Evolutionary conservation across 1,140 invertebrate genomes (phyloP), one percentile per base, ranked within the genome.

Genomic region (Drosophila rufa): DNA sequence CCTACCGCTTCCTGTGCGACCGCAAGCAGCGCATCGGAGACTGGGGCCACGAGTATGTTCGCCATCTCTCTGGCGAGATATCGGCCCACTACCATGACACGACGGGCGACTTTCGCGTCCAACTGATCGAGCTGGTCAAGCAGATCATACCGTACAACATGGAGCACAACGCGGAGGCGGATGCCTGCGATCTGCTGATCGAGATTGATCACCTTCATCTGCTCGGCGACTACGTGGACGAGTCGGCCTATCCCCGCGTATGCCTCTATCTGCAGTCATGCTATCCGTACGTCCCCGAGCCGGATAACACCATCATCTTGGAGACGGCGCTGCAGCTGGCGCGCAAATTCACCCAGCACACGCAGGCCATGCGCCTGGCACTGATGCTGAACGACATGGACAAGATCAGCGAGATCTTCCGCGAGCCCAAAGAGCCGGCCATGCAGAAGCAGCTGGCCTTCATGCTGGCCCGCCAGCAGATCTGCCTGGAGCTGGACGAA

Each of bases 41-140:
- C 87, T 99, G 99, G 99, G 99, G 99, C 3, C 99, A 99, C 94
- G 99, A 99, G 94, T 99, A 99, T 95, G 98, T 99, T 15, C 95
- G 97, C 51, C 94, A 94, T 82, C 94, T 99, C 67, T 96, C 98
- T 42, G 98, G 98, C 51, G 98, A 99, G 94, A 96, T 99, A 43
- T 96, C 98, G 3, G 95, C 95, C 40, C 98, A 99, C 94, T 99
- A 98, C 98, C 96, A 96, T 67, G 94, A 94, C 53, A 94, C 94
- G n/a, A 94, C 93, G 6, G 94, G 91, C 8, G 92, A 94, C 36
- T 93, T 94, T 27, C 93, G 94, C 66, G 94, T 96, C 30, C 95
- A 95, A 75, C 92, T 99, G 8, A 94, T 98, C 17, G 94, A 95
- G 9, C 91, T 99, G 27, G 97, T 97, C 22, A 94, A 96, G 75